Evolutionary conservation across 37 sponge, comb jelly and placozoan species (phyloP), one percentile per base, ranked within the genome.

Genomic region (Beroe ovata): DNA sequence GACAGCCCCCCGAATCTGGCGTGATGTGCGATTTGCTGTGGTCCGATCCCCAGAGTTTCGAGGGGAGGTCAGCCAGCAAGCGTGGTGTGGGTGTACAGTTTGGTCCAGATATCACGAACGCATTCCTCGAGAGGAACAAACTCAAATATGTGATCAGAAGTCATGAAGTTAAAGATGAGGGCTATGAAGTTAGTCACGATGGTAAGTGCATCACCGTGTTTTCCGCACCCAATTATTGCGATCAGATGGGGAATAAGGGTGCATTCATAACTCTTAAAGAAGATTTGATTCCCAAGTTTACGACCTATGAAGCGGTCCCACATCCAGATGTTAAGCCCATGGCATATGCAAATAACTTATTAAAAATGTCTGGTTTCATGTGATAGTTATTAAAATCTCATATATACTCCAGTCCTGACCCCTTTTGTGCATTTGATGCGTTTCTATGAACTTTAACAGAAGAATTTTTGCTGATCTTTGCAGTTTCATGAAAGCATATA

Each of bases 191-290:
- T 23, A 91, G 92, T 60, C 99, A 98, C 71, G 88, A 64, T 29
- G 96, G 96, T 16, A 93, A 93, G 88, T 98, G 99, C 71, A 93
- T 98, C 60, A 98, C 99, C 16, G 94, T 98, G n/a, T 98, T 98
- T 90, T 98, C 99, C 19, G 99, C 99, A 33, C 99, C 99, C 40
- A 98, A 98, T 88, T 98, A 98, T 88, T 98, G 99, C 72, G 99
- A 97, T 64, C 94, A 94, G 77, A 95, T 97, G 96, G 94, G 94
- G n/a, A 97, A 97, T 66, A 95, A 94, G 90, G 99, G 99, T 64
- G 99, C 99, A 26, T 97, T 90, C 91, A 93, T 97, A 26, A 95
- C 95, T 3, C 89, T 97, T 16, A 60, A 36, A 59, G 89, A 61
- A 54, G 94, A 93, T 38, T 90, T 97, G 18, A 91, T 92, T 88